Evolutionary conservation across 1,140 invertebrate species (phyloP).

Genomic region (Chrysopa pallens): DNA sequence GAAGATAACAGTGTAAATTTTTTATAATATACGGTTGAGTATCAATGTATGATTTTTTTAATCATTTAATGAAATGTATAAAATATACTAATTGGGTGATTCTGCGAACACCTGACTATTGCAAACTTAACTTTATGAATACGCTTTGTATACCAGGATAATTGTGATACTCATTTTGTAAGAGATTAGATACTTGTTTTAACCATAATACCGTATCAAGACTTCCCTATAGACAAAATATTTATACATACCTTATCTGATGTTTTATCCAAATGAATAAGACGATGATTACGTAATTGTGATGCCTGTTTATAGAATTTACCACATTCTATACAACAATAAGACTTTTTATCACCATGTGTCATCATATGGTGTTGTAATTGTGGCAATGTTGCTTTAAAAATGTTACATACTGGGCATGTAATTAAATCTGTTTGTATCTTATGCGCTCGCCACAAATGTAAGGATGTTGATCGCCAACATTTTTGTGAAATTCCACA

Average conservation of each 20-base stretch:
- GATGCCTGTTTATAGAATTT: conserved; percentile 43
- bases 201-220: neutral
- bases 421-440: conserved; percentile 42
- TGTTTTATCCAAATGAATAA: conserved; percentile 32
- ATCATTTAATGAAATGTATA: too few relatives aligned
- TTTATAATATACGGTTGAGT: too few relatives aligned
- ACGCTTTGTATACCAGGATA: too few relatives aligned
- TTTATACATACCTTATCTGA: conserved; percentile 11
- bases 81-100: too few relatives aligned
- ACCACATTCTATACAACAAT: conserved; percentile 36
- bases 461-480: conserved; percentile 41
- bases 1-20: too few relatives aligned
- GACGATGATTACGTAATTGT: conserved; percentile 40
- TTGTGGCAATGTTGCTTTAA: conserved; percentile 29
- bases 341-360: conserved; percentile 36
- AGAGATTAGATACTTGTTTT: too few relatives aligned
- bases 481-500: conserved; percentile 29
- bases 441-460: conserved; percentile 48
- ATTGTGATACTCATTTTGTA: too few relatives aligned
- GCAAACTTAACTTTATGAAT: too few relatives aligned
- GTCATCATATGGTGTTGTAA: conserved; percentile 31
- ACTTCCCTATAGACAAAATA: neutral
- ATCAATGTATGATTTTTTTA: too few relatives aligned
- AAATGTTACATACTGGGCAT: conserved; percentile 38
- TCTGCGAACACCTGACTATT: conserved; percentile 7